Conservation (phyloP, 1,140 invertebrate species). For the Atta cephalotes region DNA sequence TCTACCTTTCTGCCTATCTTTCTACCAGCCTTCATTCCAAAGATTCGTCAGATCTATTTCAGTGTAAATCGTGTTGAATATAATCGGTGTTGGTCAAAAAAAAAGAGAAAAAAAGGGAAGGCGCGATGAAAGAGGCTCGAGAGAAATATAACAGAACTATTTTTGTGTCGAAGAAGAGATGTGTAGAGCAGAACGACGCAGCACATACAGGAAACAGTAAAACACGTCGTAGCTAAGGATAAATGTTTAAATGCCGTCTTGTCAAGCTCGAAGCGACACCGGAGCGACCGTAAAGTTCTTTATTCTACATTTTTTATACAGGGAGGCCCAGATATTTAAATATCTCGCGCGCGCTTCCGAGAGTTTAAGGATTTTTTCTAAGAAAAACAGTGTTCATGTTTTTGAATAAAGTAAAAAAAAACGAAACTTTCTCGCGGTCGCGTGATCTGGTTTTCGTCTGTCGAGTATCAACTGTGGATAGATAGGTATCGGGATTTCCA, state of each 20-base stretch:
- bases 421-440: neutral
- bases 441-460: constrained; percentile 29
- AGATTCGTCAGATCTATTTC: constrained; percentile 66
- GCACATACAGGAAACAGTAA: constrained; percentile 47
- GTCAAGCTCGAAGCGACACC: constrained; percentile 66
- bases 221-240: constrained; percentile 75
- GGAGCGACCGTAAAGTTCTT: constrained; percentile 39
- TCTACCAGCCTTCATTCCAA: constrained; percentile 40
- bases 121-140: constrained; percentile 20
- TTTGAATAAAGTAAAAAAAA: constrained; percentile 6
- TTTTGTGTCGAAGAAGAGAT: constrained; percentile 74
- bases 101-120: constrained; percentile 31
- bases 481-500: constrained; percentile 25
- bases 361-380: neutral
- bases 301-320: constrained; percentile 46
- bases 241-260: constrained; percentile 71
- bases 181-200: constrained; percentile 36
- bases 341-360: neutral
- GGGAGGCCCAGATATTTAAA: constrained; percentile 1
- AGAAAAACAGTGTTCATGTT: constrained; percentile 1
- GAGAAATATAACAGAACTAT: constrained; percentile 75
- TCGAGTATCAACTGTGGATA: constrained; percentile 21
- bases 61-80: constrained; percentile 76
- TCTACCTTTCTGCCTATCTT: constrained; percentile 56
- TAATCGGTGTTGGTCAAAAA: constrained; percentile 72